phyloP scores from a whole-genome alignment of 2,888 invertebrate genomes.

The Lepidochrysops patricia region DNA sequence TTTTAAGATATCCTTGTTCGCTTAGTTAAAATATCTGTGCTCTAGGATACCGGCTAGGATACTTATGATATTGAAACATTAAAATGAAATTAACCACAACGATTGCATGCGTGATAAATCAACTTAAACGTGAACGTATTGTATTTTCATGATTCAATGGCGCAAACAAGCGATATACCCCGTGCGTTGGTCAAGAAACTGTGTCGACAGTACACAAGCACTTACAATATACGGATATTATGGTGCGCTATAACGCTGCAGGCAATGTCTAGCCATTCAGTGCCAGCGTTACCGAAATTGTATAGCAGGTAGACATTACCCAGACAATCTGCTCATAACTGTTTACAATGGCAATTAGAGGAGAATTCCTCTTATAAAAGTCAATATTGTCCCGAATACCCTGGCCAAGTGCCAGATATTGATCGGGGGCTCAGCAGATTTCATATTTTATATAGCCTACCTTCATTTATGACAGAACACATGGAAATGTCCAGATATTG shows the following conservation, averaged over 20 bases:
- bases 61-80: no score
- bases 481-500: no score
- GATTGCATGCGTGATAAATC: no score
- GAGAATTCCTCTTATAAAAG: neutral
- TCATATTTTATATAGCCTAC: neutral
- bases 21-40: no score
- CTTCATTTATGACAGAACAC: neutral
- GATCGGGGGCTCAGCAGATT: neutral
- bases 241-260: neutral
- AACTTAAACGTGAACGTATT: no score
- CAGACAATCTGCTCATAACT: neutral
- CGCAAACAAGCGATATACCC: no score
- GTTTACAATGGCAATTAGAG: conserved; percentile 3
- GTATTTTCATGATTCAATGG: no score
- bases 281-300: neutral
- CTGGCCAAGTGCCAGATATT: conserved; percentile 1
- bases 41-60: no score
- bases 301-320: neutral
- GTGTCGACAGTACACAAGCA: no score
- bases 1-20: no score
- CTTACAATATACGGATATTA: neutral
- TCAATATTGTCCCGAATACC: conserved; percentile 2
- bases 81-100: no score
- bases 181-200: no score
- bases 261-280: neutral